phyloP scores from a whole-genome alignment of 2,888 invertebrate species.

The Lepetodrilus schrolli region DNA sequence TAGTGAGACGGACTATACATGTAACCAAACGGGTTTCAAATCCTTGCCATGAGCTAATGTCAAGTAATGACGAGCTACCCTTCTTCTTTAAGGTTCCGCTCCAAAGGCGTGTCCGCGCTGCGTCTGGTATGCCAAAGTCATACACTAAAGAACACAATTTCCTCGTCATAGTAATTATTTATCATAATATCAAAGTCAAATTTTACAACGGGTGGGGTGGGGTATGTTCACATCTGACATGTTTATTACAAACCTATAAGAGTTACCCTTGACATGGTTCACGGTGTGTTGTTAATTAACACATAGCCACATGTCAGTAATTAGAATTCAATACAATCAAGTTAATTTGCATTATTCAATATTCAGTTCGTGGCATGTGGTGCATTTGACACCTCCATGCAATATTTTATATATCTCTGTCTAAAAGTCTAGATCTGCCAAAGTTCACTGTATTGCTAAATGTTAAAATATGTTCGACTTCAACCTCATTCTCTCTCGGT shows the following conservation, averaged over 20 bases:
- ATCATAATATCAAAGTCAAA: no score
- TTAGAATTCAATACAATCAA: neutral
- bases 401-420: no score
- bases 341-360: neutral
- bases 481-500: no score
- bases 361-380: no score
- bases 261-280: neutral
- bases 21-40: constrained; percentile 19
- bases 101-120: neutral
- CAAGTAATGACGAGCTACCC: neutral
- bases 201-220: neutral
- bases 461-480: no score
- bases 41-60: no score
- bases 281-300: neutral
- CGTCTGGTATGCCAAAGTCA: no score
- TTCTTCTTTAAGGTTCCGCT: no score
- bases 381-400: neutral
- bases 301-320: neutral
- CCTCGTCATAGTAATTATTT: no score
- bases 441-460: no score
- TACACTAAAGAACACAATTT: no score
- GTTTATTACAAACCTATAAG: neutral
- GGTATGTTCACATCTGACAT: neutral
- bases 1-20: neutral
- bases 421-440: no score